Percentiles rank a stretch among this genome's conserved stretches.
Evolutionary conservation across 2,113 vertebrate species (phyloP).

Genomic region (Mola mola): DNA sequence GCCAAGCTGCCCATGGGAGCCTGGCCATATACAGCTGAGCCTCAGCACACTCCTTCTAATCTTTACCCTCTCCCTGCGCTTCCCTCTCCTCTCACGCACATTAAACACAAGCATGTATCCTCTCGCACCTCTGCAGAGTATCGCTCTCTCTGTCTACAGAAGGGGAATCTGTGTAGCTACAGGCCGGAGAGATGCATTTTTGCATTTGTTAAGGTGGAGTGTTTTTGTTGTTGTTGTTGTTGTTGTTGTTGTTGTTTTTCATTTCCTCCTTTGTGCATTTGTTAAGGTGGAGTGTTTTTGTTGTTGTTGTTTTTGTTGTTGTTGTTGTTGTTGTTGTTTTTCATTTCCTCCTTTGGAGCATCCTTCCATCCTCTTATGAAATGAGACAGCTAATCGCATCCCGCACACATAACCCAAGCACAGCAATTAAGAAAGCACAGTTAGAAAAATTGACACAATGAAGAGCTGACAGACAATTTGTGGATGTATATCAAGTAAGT

Average conservation of each 20-base stretch:
- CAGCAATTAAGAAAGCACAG: slow-evolving; percentile 23
- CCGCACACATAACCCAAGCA: slow-evolving; percentile 2
- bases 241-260: neutral
- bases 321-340: neutral
- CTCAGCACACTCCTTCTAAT: slow-evolving; percentile 63
- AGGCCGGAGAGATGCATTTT: slow-evolving; percentile 14
- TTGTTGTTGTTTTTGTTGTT: too few species aligned
- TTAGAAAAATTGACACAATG: slow-evolving; percentile 40
- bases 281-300: slow-evolving; percentile 9
- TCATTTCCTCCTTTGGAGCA: slow-evolving; percentile 18
- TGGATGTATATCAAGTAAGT: slow-evolving; percentile 3
- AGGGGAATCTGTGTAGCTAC: slow-evolving; percentile 29
- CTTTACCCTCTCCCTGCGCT: slow-evolving; percentile 25
- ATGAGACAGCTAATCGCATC: slow-evolving; percentile 28
- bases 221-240: slow-evolving; percentile 12
- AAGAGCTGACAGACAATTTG: slow-evolving; percentile 33
- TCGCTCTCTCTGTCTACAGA: slow-evolving; percentile 32
- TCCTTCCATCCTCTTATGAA: slow-evolving; percentile 20
- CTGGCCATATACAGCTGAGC: slow-evolving; percentile 61
- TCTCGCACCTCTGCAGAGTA: slow-evolving; percentile 12
- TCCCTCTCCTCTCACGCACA: slow-evolving; percentile 11
- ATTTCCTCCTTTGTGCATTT: neutral
- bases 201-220: slow-evolving; percentile 5
- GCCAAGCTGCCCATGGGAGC: slow-evolving; percentile 68
- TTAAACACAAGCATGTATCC: slow-evolving; percentile 1